phyloP scores from a whole-genome alignment of 2,113 vertebrate genomes.

The Dolichotis patagonum region DNA sequence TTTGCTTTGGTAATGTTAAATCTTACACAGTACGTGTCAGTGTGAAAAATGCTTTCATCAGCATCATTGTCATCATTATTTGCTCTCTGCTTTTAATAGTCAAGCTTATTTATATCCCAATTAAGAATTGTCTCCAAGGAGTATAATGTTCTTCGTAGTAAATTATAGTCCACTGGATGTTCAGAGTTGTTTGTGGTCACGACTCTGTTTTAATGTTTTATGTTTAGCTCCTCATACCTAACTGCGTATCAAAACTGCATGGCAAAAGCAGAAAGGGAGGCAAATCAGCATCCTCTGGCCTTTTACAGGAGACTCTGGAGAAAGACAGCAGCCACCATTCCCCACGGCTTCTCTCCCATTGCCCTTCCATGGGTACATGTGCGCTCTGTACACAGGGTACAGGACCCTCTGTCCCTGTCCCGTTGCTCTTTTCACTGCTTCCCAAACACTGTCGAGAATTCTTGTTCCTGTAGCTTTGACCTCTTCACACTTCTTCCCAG shows the following conservation, averaged over 20 bases:
- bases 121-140: constrained; percentile 25
- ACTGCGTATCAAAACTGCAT: background rate
- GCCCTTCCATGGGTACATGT: background rate
- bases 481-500: background rate
- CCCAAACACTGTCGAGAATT: background rate
- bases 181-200: background rate
- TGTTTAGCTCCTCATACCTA: background rate
- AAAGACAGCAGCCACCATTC: background rate
- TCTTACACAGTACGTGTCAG: background rate
- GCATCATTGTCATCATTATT: background rate
- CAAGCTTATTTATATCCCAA: constrained; percentile 48
- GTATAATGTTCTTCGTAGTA: background rate
- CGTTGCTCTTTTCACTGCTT: background rate
- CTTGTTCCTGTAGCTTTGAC: background rate
- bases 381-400: too few species aligned
- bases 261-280: background rate
- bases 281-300: background rate
- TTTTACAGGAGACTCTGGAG: background rate
- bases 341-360: background rate
- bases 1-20: background rate
- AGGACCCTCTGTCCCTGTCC: background rate
- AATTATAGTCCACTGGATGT: background rate
- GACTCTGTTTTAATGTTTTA: background rate
- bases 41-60: constrained; percentile 19
- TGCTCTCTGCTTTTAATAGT: constrained; percentile 47